Evolutionary conservation across 2,888 invertebrate species (phyloP), one percentile per base, ranked within the genome.

Genomic region (Dexiosoma caninum): DNA sequence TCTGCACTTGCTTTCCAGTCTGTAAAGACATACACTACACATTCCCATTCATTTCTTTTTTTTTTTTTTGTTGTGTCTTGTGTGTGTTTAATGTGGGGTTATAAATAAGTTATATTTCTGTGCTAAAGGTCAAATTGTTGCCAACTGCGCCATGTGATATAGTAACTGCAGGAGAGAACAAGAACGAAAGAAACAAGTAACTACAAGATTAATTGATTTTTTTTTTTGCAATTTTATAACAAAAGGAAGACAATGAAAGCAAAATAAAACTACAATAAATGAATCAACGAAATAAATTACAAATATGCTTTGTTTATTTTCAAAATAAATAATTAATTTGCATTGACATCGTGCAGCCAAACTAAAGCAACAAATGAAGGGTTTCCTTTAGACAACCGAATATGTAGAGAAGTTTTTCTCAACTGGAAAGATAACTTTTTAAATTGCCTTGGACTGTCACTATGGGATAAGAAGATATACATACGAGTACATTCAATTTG

Each of bases 181-280:
- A 42, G 10, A 5, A 51, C 21, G n/a, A 42, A 21, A 7, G 16
- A 1, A 35, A 9, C n/a, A 37, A 53, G 51, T 14, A 74, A 64
- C 32, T 21, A 35, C 14, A 75, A 80, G 79, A 80, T 80, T 80
- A 80, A 75, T 80, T 75, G 79, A 75, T 71, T 64, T 37, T 12
- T 64, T 69, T 64, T 27, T 27, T 69, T 57, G 37, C 62, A 80
- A 71, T 75, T 79, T 42, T 49, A 4, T 14, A 32, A 19, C 35
- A 3, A 46, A 59, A 30, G 10, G 16, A n/a, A 59, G 21, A 40
- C 2, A 60, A 59, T 14, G 12, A 8, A 27, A 44, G 10, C 23
- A 23, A 62, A 57, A 27, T 12, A 14, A n/a, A 53, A 27, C 12
- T 10, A 19, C 32, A 51, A 12, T 4, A 8, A 46, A 32, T 46